Percentiles rank a stretch among this genome's conserved stretches.
Evolutionary conservation across 1,140 invertebrate species (phyloP).

Genomic region (Oryzaephilus surinamensis): DNA sequence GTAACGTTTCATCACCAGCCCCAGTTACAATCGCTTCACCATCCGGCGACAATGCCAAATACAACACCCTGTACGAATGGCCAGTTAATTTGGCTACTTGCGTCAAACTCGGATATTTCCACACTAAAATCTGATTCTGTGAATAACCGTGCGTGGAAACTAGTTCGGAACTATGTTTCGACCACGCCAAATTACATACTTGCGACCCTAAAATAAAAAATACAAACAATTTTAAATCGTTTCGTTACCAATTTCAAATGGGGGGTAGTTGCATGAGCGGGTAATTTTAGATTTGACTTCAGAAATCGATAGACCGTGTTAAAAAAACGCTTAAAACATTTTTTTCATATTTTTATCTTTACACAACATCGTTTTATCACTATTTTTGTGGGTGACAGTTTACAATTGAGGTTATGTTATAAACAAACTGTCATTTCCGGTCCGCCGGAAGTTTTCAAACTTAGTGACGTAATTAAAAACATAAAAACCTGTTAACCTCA

Average conservation of each 20-base stretch:
- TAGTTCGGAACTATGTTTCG: constrained; percentile 94
- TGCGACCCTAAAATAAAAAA: constrained; percentile 83
- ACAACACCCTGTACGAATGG: constrained; percentile 94
- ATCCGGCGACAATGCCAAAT: constrained; percentile 96
- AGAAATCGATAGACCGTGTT: no score
- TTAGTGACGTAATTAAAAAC: no score
- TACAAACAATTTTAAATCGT: constrained; percentile 4
- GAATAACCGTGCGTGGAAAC: constrained; percentile 99
- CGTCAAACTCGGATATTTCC: constrained; percentile 97
- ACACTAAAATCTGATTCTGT: constrained; percentile 98
- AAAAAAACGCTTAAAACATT: no score
- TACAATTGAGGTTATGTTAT: no score
- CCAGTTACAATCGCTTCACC: constrained; percentile 99
- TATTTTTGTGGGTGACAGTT: no score
- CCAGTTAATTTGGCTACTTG: constrained; percentile 97
- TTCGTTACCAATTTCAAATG: no score
- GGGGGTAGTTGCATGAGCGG: no score
- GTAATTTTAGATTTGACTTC: no score
- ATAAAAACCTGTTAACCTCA: not conserved
- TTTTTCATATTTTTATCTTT: no score
- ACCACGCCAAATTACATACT: constrained; percentile 99
- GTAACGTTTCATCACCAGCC: constrained; percentile 95
- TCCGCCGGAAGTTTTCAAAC: no score
- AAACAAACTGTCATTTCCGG: not conserved
- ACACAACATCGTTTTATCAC: no score